Evolutionary conservation across 2,797 vertebrate species (phyloP), one percentile per base, ranked within the genome.

Genomic region (Eutrigla gurnardus): DNA sequence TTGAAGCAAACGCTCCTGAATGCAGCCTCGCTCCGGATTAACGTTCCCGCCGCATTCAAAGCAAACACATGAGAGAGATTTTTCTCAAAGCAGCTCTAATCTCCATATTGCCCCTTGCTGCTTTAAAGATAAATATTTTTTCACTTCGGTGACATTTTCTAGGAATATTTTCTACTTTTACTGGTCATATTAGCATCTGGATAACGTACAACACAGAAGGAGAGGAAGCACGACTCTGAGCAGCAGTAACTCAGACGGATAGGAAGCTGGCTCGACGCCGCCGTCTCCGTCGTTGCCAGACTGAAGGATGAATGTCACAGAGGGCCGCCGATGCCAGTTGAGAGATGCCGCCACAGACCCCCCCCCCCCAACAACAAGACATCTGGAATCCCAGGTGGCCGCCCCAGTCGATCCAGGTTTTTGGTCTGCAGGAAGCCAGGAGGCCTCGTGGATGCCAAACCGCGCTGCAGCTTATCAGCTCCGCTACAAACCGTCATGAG

Each of bases 341-440:
- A 87, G 86, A 86, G 91, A 91, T 89, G 86, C 83, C 86, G 76
- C 90, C 73, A 84, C 84, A 84, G 89, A 89, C 88, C 80, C 84
- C 49, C 63, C 77, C 83, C 90, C 25, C 25, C 25, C 25, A 25
- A 25, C 25, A 25, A 25, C 77, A 39, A 88, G 92, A 92, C 94
- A 94, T 92, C 92, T 94, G 93, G 91, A 89, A 78, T 87, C 90
- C 92, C 95, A 94, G 94, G 95, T 94, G 94, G 74, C 81, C 13
- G 1, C 81, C 79, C 77, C 59, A 25, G 49, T 67, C 75, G 66
- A 83, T 89, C 81, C 85, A 91, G 86, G 80, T 87, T 90, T 90
- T 92, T 91, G 92, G 25, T 25, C 91, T 93, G 88, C 91, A 93
- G 91, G 93, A 94, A 94, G 92, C 89, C 89, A 83, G 79, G 75